Evolutionary conservation across 2,888 invertebrate genomes (phyloP).

Genomic region (Catonia carolina): DNA sequence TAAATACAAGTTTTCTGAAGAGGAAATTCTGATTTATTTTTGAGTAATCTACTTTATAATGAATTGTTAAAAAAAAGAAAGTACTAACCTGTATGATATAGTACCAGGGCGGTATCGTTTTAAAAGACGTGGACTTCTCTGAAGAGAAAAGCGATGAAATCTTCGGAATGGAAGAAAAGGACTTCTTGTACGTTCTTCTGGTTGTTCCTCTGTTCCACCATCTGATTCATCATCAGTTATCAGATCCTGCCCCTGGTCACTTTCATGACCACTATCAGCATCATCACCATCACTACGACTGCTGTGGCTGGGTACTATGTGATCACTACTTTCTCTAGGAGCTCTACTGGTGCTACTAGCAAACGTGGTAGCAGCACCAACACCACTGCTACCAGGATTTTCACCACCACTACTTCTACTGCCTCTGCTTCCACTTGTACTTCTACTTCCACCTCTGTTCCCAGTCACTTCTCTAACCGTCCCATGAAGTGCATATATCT

Average conservation of each 20-base stretch:
- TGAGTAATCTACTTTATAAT: too few relatives aligned
- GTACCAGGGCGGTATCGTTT: not conserved
- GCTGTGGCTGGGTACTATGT: not conserved
- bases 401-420: slow-evolving; percentile 3
- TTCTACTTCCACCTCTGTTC: slow-evolving; percentile 2
- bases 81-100: too few relatives aligned
- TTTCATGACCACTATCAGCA: not conserved
- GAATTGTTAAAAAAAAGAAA: too few relatives aligned
- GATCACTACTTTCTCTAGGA: too few relatives aligned
- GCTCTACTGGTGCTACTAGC: not conserved
- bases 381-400: slow-evolving; percentile 7
- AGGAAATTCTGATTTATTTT: too few relatives aligned
- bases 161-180: not conserved
- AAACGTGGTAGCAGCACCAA: slow-evolving; percentile 7
- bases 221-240: slow-evolving; percentile 21
- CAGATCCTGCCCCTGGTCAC: slow-evolving; percentile 1
- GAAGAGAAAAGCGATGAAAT: not conserved
- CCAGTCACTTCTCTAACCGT: slow-evolving; percentile 40
- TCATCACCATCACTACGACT: not conserved
- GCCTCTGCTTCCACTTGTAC: not conserved
- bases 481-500: slow-evolving; percentile 50
- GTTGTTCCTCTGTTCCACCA: not conserved
- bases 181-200: not conserved
- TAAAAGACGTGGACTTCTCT: not conserved
- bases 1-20: too few relatives aligned